phyloP scores from a whole-genome alignment of 2,797 vertebrate species.

The Percopsis omiscomaycus region DNA sequence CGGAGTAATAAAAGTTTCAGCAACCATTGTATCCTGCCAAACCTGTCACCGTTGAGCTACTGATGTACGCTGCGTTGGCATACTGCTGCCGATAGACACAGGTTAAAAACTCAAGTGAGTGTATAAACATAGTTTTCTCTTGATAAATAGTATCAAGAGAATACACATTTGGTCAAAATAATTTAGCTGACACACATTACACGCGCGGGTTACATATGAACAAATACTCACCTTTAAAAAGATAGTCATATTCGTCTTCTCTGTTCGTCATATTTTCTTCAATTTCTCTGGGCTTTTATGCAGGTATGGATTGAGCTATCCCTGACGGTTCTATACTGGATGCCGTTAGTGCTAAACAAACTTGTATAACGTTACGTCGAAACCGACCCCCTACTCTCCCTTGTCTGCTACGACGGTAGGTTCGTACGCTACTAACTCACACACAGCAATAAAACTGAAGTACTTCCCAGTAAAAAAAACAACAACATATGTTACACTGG shows the following conservation, averaged over 20 bases:
- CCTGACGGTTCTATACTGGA: no score
- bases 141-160: background rate
- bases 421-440: background rate
- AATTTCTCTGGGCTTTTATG: no score
- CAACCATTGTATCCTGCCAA: slow-evolving; percentile 18
- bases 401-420: slow-evolving; percentile 1
- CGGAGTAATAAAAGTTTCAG: slow-evolving; percentile 5
- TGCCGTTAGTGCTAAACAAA: slow-evolving; percentile 32
- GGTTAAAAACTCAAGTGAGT: slow-evolving; percentile 7
- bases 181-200: background rate
- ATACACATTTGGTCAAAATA: background rate
- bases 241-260: slow-evolving; percentile 89
- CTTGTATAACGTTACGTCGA: slow-evolving; percentile 43
- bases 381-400: slow-evolving; percentile 19
- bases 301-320: no score
- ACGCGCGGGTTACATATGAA: background rate
- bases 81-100: slow-evolving; percentile 12
- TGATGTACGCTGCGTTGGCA: background rate
- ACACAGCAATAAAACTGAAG: background rate
- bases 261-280: slow-evolving; percentile 77
- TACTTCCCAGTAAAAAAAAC: background rate
- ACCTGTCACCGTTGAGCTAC: slow-evolving; percentile 5
- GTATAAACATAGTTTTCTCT: no score
- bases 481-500: background rate
- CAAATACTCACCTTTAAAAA: slow-evolving; percentile 85